Conservation (phyloP, 2,797 vertebrate species). For the Podarcis siculus region DNA sequence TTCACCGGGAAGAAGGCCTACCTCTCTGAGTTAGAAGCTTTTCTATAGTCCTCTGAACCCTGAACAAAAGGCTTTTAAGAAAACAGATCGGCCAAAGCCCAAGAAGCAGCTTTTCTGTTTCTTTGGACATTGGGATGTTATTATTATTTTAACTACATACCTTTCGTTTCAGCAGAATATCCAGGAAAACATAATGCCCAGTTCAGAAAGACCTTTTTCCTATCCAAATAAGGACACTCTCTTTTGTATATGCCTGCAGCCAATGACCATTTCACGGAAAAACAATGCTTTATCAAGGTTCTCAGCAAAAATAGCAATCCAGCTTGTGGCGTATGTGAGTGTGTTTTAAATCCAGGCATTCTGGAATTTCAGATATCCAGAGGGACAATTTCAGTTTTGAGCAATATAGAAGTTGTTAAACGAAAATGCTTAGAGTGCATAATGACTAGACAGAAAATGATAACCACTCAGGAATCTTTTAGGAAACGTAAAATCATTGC, state of each 20-base stretch:
- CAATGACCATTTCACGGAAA: conserved; percentile 47
- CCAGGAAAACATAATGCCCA: conserved; percentile 49
- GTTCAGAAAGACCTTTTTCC: conserved; percentile 70
- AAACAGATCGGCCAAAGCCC: not conserved
- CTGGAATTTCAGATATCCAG: not conserved
- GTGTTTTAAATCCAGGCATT: not conserved
- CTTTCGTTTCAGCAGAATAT: conserved; percentile 48
- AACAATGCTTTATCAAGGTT: conserved; percentile 42
- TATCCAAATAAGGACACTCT: conserved; percentile 74
- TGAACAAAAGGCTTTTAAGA: not conserved
- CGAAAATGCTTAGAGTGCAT: conserved; percentile 38
- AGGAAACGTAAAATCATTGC: not conserved
- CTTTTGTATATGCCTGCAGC: conserved; percentile 40
- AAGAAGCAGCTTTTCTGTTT: conserved; percentile 59
- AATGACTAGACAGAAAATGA: conserved; percentile 14
- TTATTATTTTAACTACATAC: conserved; percentile 26
- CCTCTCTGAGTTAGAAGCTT: not conserved
- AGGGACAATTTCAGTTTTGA: conserved; percentile 13
- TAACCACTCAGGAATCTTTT: not conserved
- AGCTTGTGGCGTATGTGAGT: not conserved
- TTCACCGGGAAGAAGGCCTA: not conserved
- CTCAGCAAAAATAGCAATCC: conserved; percentile 39
- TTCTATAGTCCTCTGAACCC: not conserved
- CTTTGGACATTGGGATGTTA: conserved; percentile 56
- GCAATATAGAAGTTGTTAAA: conserved; percentile 39